A percentile compares a stretch with the other conserved stretches of the same genome.
phyloP scores from a whole-genome alignment of 2,113 vertebrate genomes.

The Recurvirostra avosetta region DNA sequence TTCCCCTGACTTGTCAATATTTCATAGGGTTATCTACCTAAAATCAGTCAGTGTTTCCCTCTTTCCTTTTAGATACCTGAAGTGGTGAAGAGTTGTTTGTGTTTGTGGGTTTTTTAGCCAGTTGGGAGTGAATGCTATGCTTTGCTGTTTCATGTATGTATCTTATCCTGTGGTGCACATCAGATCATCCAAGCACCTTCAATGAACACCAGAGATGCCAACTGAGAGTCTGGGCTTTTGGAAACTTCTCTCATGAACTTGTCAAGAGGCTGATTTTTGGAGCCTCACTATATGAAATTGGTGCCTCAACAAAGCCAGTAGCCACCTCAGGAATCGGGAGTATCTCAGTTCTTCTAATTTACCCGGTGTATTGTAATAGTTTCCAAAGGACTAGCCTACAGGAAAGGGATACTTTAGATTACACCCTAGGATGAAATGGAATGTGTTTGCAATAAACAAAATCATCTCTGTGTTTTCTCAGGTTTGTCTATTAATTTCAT shows the following conservation, averaged over 20 bases:
- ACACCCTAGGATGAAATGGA: neutral
- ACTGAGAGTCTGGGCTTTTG: neutral
- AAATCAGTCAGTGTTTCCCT: neutral
- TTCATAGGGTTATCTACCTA: neutral
- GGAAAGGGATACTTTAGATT: neutral
- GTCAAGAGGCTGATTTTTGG: neutral
- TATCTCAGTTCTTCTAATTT: neutral
- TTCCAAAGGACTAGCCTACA: neutral
- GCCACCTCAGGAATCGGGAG: neutral
- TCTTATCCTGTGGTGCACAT: neutral
- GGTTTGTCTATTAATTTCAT: neutral
- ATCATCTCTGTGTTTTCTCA: neutral
- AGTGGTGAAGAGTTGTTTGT: neutral
- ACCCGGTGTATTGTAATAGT: neutral
- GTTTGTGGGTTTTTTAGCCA: neutral
- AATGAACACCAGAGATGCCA: neutral
- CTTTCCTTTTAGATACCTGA: neutral
- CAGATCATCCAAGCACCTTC: neutral
- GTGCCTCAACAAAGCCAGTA: neutral
- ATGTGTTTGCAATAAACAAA: neutral
- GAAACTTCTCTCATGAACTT: neutral
- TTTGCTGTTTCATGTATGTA: neutral
- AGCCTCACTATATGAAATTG: rapidly evolving
- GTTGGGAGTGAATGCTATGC: neutral
- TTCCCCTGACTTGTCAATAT: neutral